Evolutionary conservation across 2,113 vertebrate species (phyloP), one percentile per base, ranked within the genome.

Genomic region (Galeopterus variegatus): DNA sequence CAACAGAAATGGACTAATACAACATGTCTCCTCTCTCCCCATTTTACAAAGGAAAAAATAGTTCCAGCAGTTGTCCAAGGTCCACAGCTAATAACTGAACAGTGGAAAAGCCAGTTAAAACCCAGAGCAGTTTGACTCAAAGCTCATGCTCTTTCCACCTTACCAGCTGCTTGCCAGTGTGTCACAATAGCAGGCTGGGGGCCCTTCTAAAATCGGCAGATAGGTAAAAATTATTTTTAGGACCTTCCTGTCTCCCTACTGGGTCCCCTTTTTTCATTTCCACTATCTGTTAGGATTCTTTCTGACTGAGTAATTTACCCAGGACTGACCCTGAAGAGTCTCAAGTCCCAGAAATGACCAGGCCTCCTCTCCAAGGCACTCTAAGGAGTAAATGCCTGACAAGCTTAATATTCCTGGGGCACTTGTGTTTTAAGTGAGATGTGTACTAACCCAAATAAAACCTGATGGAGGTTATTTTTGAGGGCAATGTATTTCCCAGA

Each of bases 391-490:
- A 88, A 82, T 65, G 58, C 14, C 60, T 90, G 31, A 0, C 58
- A 60, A 31, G 6, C 81, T 65, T 67, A 70, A 50, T 48, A 72
- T 83, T 93, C 60, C 41, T 23, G 45, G 56, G 64, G 24, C 14
- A 67, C 17, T 50, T 88, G 50, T 3, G 41, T 75, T 94, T 93
- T 87, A 82, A 86, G 24, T 77, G 36, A 83, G 48, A 87, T 93
- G 24, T 23, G 7, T 70, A 11, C 93, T 64, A 79, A 77, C 69
- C n/a, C 58, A 77, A 82, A 87, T 69, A 41, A 87, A 95, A 41
- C 33, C 52, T 45, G 48, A 77, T 23, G 58, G 21, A 77, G 56
- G 73, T 80, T 95, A 69, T 31, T 81, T 65, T 73, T 70, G 26
- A 81, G 18, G 33, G 69, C 13, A 31, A n/a, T 77, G 31, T 82